Base-by-base conservation (phyloP, 2,888 invertebrate genomes). In the Lordiphosa fenestrarum region DNA sequence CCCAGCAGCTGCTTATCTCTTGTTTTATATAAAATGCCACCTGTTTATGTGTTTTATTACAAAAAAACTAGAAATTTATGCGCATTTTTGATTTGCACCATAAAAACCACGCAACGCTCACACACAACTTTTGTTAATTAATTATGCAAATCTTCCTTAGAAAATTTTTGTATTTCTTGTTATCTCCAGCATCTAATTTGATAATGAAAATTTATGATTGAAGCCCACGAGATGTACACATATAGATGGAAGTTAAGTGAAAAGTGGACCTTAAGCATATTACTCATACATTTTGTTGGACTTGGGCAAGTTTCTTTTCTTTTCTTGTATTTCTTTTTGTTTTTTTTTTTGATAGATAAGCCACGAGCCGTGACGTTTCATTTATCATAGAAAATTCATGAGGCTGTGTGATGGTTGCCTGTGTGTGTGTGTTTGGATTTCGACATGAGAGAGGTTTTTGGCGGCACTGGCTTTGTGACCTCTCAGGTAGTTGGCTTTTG, bases 341-440 rank as follows among this genome's bases (percentile, higher is more conserved):
- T 15, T 15, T 10, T 5, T 21, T 52, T 40, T 58, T 77, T 71
- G 71, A 72, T 75, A 77, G 71, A 74, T 77, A 78, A 68, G 69
- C 73, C 73, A 41, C 64, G 46, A 71, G 66, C 67, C 69, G 73
- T 75, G 69, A 75, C 71, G 73, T 63, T 72, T 59, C 73, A 81
- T 80, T 73, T 75, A 80, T 80, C 73, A 80, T 81, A 69, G 56
- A 64, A 75, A 71, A 80, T 80, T 77, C 81, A 80, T 81, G 81
- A 71, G 71, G 59, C 76, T 70, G 72, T 9, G n/a, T 6, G 19
- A 6, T 21, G n/a, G n/a, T n/a, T n/a, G n/a, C n/a, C 76, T 70
- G 72, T 9, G 35, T 10, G n/a, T 36, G 25, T 39, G 40, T 38
- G 40, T 38, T 9, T 35, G 48, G 33, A 55, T 60, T 61, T 57